phyloP scores from a whole-genome alignment of 2,797 vertebrate genomes.

The Hippopotamyrus pictus region DNA sequence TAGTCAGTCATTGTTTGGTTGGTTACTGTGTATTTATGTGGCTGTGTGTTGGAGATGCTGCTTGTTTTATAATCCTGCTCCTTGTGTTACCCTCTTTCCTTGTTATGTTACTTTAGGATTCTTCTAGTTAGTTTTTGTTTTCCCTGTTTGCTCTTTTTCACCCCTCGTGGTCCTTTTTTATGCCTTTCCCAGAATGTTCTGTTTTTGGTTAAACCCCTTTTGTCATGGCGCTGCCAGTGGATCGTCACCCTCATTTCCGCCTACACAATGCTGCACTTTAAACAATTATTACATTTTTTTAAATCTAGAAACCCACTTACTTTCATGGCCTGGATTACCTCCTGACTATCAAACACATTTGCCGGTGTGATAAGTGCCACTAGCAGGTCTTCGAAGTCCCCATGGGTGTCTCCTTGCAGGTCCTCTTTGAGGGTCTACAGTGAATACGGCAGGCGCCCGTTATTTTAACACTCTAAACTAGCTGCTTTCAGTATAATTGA shows the following conservation, averaged over 20 bases:
- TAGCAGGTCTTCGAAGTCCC: constrained; percentile 70
- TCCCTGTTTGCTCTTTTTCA: background rate
- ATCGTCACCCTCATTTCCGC: background rate
- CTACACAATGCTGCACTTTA: background rate
- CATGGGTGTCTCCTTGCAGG: constrained; percentile 74
- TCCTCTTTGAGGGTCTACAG: constrained; percentile 59
- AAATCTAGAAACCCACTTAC: constrained; percentile 49
- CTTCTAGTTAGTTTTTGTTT: background rate
- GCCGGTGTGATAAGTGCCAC: constrained; percentile 66
- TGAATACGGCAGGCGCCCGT: background rate
- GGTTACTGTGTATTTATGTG: background rate
- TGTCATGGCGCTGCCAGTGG: background rate
- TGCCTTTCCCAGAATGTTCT: background rate
- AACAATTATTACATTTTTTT: background rate
- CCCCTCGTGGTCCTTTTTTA: background rate
- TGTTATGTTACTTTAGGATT: background rate
- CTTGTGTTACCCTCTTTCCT: background rate
- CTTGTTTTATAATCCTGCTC: background rate
- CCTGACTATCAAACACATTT: constrained; percentile 66
- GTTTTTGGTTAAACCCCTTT: background rate
- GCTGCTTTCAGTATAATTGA: background rate
- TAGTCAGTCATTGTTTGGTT: background rate
- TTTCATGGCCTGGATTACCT: constrained; percentile 71
- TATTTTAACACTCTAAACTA: background rate
- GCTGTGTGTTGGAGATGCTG: background rate